phyloP scores from a whole-genome alignment of 2,113 vertebrate species.

The Sylvietta virens region DNA sequence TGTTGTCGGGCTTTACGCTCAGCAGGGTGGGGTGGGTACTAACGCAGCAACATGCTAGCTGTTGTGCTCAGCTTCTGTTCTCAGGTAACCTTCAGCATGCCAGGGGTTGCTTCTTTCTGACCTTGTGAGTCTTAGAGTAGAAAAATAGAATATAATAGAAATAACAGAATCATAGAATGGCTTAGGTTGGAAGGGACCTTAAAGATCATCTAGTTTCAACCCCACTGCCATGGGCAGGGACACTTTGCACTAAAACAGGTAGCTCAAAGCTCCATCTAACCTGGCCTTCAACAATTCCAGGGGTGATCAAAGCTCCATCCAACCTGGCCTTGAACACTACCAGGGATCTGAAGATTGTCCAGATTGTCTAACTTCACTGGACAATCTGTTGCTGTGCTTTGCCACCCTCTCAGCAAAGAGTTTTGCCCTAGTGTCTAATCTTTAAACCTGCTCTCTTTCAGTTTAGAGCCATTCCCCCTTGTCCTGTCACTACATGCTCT shows the following conservation, averaged over 20 bases:
- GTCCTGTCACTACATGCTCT: not conserved
- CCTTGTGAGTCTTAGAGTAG: not conserved
- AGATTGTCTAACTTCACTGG: not conserved
- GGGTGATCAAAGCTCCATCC: not conserved
- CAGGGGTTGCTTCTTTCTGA: not conserved
- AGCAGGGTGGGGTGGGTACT: not conserved
- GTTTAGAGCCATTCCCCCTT: not conserved
- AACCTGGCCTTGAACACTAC: not conserved
- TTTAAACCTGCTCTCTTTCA: not conserved
- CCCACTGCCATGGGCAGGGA: accelerated
- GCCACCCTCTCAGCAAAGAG: not conserved
- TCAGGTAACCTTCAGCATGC: not conserved
- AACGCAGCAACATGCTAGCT: not conserved
- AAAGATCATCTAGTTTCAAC: not conserved
- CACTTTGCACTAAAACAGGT: not conserved
- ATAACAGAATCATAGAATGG: not conserved
- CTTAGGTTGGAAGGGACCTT: not conserved
- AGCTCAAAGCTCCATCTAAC: not conserved
- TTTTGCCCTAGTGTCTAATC: not conserved
- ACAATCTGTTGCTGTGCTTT: not conserved
- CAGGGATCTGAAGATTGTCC: too few species aligned
- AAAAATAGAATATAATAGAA: not conserved
- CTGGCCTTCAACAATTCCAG: not conserved
- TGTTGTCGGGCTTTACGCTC: not conserved
- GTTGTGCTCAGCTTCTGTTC: not conserved